phyloP scores from a whole-genome alignment of 2,797 vertebrate genomes.

The Labeo calbasu region DNA sequence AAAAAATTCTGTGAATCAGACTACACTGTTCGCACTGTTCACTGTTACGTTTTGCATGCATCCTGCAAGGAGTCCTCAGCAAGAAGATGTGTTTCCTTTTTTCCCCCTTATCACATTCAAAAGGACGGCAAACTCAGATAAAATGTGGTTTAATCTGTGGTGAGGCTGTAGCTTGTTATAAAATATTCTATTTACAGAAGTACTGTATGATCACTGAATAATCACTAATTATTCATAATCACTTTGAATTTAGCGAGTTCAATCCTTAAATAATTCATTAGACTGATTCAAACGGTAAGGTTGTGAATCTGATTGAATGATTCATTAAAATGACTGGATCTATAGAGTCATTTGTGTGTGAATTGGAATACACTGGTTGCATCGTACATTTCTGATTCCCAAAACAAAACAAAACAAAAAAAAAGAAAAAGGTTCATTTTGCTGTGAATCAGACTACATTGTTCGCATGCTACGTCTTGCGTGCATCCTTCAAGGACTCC shows the following conservation, averaged over 20 bases:
- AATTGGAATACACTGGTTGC: neutral
- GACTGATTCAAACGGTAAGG: neutral
- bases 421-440: too few relatives aligned
- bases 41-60: too few relatives aligned
- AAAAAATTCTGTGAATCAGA: too few relatives aligned
- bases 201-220: too few relatives aligned
- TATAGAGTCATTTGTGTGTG: neutral
- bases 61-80: too few relatives aligned
- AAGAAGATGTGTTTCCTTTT: too few relatives aligned
- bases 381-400: neutral
- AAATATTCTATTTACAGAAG: neutral
- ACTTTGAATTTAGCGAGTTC: neutral
- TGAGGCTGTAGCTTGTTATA: neutral
- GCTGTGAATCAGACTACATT: too few relatives aligned
- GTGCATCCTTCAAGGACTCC: neutral
- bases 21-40: too few relatives aligned
- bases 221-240: neutral
- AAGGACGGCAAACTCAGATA: too few relatives aligned
- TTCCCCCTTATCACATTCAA: too few relatives aligned
- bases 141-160: too few relatives aligned
- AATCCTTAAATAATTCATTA: neutral
- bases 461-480: too few relatives aligned
- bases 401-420: neutral
- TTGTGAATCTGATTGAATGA: neutral
- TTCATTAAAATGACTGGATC: neutral